Percentiles rank a stretch among this genome's conserved stretches.
These are phyloP conservation scores for Chaetodon auriga DNA, from an alignment of 2,113 vertebrate genomes.

Conservation along the genomic window DNA sequence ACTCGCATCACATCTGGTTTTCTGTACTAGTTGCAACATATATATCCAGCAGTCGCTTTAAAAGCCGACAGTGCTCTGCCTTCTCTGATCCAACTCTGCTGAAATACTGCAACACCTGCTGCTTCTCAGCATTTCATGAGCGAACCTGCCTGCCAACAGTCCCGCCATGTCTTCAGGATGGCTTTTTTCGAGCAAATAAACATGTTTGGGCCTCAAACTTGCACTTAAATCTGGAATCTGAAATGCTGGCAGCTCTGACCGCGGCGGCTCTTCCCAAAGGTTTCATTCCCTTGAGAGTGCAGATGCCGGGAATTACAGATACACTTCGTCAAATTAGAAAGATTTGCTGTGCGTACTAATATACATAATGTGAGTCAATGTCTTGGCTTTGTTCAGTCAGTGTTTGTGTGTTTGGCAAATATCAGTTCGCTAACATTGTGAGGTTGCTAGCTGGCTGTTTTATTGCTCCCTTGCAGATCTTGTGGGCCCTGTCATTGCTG, in stretches of 20 bases:
- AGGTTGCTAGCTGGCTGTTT: conserved; percentile 5
- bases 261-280: not conserved
- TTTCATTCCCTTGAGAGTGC: conserved; percentile 15
- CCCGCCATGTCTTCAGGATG: not conserved
- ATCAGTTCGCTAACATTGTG: not conserved
- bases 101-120: conserved; percentile 3
- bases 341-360: conserved; percentile 9
- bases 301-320: conserved; percentile 23
- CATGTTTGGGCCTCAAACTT: not conserved
- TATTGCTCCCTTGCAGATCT: conserved; percentile 12
- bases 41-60: not conserved
- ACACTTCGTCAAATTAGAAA: conserved; percentile 35
- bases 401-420: conserved; percentile 1
- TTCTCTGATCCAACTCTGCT: not conserved
- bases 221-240: not conserved
- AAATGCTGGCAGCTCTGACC: conserved; percentile 1
- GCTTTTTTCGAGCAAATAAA: not conserved
- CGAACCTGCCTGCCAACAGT: not conserved
- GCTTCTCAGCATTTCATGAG: not conserved
- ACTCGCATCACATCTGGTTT: not conserved
- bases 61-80: not conserved
- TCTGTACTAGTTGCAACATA: not conserved
- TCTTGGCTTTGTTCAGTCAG: conserved; percentile 22
- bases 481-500: not conserved
- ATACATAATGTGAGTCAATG: conserved; percentile 10